Conservation (phyloP, 2,113 vertebrate species). For the Myanophis thanlyinensis region DNA sequence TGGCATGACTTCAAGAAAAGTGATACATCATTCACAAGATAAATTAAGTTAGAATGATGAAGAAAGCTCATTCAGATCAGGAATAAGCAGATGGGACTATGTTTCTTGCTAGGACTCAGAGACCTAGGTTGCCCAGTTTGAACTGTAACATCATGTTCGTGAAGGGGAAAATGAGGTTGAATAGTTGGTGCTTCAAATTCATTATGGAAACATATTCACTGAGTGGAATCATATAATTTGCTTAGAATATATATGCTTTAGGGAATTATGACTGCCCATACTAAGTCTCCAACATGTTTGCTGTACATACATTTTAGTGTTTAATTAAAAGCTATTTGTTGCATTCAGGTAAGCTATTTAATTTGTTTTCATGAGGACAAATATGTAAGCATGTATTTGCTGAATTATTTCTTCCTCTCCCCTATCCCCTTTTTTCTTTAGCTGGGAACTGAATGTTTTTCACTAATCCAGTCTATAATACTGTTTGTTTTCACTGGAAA, state of each 20-base stretch:
- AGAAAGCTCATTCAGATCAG: not conserved
- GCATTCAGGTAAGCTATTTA: not conserved
- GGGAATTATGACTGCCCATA: not conserved
- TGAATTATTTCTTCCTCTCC: not conserved
- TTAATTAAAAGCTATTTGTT: not conserved
- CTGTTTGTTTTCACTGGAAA: not conserved
- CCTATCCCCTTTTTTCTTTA: not conserved
- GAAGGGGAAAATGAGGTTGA: not conserved
- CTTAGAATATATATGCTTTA: not conserved
- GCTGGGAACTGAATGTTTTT: not conserved
- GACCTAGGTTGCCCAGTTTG: not conserved
- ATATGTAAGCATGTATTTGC: not conserved
- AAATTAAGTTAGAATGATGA: not conserved
- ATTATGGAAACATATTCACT: not conserved
- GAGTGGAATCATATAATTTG: not conserved
- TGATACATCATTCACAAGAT: not conserved
- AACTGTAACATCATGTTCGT: not conserved
- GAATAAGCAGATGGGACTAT: not conserved
- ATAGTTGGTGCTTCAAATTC: not conserved
- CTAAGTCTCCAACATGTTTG: not conserved
- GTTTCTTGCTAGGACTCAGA: not conserved
- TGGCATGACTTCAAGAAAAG: not conserved
- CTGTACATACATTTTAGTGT: not conserved
- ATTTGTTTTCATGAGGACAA: not conserved
- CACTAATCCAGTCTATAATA: not conserved